Base-by-base conservation (phyloP, 2,113 vertebrate species). In the Alligator sinensis region DNA sequence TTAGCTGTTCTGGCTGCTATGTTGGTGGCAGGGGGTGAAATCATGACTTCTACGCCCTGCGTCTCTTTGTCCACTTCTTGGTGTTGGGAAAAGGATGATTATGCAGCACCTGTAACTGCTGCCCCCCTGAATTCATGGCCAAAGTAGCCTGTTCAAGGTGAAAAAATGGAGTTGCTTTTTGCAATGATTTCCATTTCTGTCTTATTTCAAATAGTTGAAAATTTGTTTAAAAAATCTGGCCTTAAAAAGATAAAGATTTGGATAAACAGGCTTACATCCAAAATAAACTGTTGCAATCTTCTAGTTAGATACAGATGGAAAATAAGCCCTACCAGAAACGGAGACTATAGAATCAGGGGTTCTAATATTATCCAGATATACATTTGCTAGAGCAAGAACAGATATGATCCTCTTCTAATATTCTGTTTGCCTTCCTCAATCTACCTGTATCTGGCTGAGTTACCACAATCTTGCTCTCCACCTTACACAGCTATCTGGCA, bases 11-110 rank as follows among this genome's bases (percentile, higher is more conserved):
- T 88, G n/a, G n/a, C 38, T n/a, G n/a, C 66, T 14, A n/a, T 22
- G 60, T 70, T 54, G 82, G 58, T 47, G 63, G 76, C 79, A 87
- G 59, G 91, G 84, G 47, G 47, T 24, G 87, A n/a, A 88, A n/a
- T 5, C 17, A 58, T 64, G 9, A 47, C 15, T 90, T 60, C 82
- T 79, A 27, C 64, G 88, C 87, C 22, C 47, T 8, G 19, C 60
- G 72, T 84, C 84, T 88, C 30, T 57, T 82, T 21, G 30, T 47
- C 59, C 77, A 4, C 47, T 63, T 81, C n/a, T 28, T 30, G 4
- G n/a, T 5, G 87, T 60, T 75, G 60, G 78, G 63, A 58, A 72
- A 2, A 55, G 68, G 28, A 84, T 59, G 12, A 84, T 34, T 7
- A 81, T 77, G 55, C 0, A 84, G 64, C 21, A 76, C 38, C 28